phyloP scores from a whole-genome alignment of 2,888 invertebrate genomes.

The Boloria selene region DNA sequence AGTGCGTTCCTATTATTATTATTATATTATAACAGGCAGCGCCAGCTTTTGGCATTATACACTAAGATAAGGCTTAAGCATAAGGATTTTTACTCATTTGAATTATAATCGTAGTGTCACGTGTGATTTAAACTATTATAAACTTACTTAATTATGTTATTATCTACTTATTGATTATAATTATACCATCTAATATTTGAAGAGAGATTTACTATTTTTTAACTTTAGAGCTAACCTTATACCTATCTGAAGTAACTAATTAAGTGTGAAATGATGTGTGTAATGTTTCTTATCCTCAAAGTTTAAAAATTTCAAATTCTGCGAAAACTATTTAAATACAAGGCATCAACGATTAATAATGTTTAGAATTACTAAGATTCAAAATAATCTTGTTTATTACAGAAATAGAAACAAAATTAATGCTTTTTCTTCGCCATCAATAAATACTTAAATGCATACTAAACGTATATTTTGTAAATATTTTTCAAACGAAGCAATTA shows the following conservation, averaged over 20 bases:
- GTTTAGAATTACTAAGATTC: conserved; percentile 12
- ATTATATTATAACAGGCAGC: too few relatives aligned
- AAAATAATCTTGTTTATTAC: conserved; percentile 7
- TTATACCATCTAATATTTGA: too few relatives aligned
- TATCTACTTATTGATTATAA: too few relatives aligned
- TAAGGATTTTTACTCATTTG: too few relatives aligned
- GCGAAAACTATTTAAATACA: background rate
- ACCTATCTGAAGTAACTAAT: background rate
- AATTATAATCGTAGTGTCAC: too few relatives aligned
- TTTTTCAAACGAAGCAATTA: too few relatives aligned
- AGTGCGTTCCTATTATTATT: background rate
- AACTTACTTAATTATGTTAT: too few relatives aligned
- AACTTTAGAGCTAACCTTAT: background rate
- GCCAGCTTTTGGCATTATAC: too few relatives aligned
- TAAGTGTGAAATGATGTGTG: background rate
- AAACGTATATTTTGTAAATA: background rate
- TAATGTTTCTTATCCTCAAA: conserved; percentile 4
- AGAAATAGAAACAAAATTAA: background rate
- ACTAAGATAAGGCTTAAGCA: too few relatives aligned
- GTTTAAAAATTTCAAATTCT: conserved; percentile 4
- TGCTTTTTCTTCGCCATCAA: background rate
- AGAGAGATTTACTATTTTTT: too few relatives aligned
- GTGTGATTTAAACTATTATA: too few relatives aligned
- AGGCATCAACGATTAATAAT: conserved; percentile 2
- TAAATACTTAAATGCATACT: background rate